These are phyloP conservation scores for Sitta europaea DNA, from an alignment of 2,113 vertebrate genomes.

Conservation along the genomic window DNA sequence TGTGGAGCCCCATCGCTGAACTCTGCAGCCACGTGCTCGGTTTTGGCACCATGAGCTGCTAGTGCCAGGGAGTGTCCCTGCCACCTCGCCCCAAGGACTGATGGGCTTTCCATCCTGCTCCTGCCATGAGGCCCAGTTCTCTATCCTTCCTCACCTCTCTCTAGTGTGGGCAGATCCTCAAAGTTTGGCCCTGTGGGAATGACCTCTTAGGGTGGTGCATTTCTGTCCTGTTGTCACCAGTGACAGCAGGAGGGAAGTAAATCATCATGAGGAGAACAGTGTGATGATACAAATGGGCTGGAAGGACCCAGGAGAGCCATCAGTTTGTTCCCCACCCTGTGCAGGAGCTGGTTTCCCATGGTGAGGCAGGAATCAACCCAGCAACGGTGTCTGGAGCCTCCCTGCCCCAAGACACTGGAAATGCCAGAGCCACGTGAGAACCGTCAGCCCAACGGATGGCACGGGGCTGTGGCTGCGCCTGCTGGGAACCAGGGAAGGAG, in stretches of 20 bases:
- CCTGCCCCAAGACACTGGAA: not conserved
- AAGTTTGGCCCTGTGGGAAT: not conserved
- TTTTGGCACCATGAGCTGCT: not conserved
- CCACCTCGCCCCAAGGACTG: rapidly evolving
- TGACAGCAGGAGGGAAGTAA: not conserved
- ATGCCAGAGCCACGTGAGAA: not conserved
- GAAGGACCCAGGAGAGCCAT: not conserved
- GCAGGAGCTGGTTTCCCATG: not conserved
- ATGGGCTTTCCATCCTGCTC: not conserved
- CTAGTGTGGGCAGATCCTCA: not conserved
- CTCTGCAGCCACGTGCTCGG: rapidly evolving
- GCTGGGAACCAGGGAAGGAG: constrained; percentile 12
- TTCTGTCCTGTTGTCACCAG: not conserved
- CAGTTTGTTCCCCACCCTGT: not conserved
- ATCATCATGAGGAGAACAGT: not conserved
- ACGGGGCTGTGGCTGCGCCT: not conserved
- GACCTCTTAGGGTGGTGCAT: not conserved
- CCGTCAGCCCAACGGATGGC: rapidly evolving
- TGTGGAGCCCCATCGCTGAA: rapidly evolving
- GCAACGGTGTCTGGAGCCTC: not conserved
- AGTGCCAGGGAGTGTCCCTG: not conserved
- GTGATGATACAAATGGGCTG: not conserved
- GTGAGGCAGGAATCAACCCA: not conserved
- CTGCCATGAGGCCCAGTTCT: not conserved
- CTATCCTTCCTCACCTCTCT: not conserved